These are phyloP conservation scores for Aethes cnicana DNA, from an alignment of 2,888 invertebrate species.

Conservation along the genomic window DNA sequence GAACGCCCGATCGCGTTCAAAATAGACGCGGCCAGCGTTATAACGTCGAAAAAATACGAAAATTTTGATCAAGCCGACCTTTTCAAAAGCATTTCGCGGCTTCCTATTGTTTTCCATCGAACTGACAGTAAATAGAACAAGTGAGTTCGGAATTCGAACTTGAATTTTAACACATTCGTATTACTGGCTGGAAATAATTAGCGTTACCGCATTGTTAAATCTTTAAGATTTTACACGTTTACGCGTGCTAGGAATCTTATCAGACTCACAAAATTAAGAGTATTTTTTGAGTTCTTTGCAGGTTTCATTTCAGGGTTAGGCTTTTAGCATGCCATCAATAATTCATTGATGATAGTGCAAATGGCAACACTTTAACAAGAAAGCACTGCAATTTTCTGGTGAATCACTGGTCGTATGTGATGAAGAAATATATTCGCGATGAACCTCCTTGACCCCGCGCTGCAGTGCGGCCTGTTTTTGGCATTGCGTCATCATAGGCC, in stretches of 20 bases:
- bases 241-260: too few species aligned
- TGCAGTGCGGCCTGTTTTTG: conserved; percentile 75
- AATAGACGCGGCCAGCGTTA: conserved; percentile 72
- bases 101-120: conserved; percentile 7
- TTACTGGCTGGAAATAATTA: too few species aligned
- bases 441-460: conserved; percentile 75
- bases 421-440: conserved; percentile 52
- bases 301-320: too few species aligned
- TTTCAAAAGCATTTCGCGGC: conserved; percentile 30
- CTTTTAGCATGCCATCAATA: too few species aligned
- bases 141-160: too few species aligned
- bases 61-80: conserved; percentile 42
- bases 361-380: neutral
- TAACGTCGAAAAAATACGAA: conserved; percentile 53
- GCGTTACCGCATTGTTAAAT: too few species aligned
- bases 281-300: too few species aligned
- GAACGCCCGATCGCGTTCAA: conserved; percentile 75
- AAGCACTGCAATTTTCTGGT: neutral
- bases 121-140: neutral
- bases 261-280: too few species aligned
- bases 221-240: too few species aligned
- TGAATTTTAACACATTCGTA: too few species aligned
- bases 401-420: neutral
- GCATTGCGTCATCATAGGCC: conserved; percentile 80
- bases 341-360: too few species aligned